Evolutionary conservation across 2,113 vertebrate genomes (phyloP).

Genomic region (Pygoscelis antarcticus): DNA sequence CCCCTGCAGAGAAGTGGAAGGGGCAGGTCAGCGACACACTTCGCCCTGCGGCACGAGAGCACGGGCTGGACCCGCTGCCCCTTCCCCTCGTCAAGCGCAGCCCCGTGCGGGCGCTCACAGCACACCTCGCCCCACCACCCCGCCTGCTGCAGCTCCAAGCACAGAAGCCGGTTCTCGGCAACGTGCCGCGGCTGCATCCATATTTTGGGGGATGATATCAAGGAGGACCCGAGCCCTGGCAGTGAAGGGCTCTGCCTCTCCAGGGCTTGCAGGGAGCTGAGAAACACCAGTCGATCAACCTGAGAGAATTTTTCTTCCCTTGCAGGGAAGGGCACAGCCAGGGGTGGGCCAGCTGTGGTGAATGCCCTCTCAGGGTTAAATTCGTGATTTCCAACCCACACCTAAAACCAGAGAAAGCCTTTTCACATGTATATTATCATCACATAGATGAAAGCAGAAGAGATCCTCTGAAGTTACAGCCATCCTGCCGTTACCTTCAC

Average conservation of each 20-base stretch:
- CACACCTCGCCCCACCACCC: neutral
- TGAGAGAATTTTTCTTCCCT: neutral
- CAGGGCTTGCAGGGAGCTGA: neutral
- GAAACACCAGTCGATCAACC: neutral
- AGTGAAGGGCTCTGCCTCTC: neutral
- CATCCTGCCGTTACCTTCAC: neutral
- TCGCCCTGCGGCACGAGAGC: fast-evolving
- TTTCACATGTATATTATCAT: fast-evolving
- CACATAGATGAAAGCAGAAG: neutral
- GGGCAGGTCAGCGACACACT: neutral
- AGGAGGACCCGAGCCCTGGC: too few species aligned
- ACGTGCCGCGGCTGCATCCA: fast-evolving
- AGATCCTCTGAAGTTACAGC: neutral
- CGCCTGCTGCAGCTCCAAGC: fast-evolving
- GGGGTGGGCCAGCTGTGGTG: too few species aligned
- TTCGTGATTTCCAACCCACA: neutral
- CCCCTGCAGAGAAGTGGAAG: neutral
- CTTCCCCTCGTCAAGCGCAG: neutral
- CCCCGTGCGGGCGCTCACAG: fast-evolving
- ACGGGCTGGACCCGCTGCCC: neutral
- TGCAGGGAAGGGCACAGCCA: neutral
- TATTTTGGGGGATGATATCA: too few species aligned
- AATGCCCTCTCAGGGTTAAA: too few species aligned
- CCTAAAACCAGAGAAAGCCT: too few species aligned
- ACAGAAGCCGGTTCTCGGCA: neutral